Conservation (phyloP, 35 echinoderm and acorn worm species). For the Holothuria glaberrima region DNA sequence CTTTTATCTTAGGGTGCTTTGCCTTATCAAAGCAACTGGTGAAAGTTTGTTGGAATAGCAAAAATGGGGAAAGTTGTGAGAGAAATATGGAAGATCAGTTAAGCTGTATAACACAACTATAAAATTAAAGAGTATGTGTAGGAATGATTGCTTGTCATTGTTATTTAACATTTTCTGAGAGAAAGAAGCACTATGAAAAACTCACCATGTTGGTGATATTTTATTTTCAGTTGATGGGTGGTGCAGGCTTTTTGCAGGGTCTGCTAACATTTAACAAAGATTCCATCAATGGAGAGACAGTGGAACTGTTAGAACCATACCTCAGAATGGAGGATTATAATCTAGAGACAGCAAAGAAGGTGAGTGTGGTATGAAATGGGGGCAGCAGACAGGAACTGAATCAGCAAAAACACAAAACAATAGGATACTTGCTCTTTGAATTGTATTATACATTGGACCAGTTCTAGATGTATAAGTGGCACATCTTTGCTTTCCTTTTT, state of each 20-base stretch:
- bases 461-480: neutral
- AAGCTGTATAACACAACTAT: no score
- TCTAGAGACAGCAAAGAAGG: constrained; percentile 95
- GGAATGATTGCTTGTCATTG: no score
- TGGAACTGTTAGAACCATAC: constrained; percentile 89
- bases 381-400: no score
- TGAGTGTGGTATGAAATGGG: neutral
- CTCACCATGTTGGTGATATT: neutral
- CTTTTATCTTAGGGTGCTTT: no score
- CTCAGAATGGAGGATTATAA: constrained; percentile 91
- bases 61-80: no score
- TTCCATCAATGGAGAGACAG: constrained; percentile 92
- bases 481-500: neutral
- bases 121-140: no score
- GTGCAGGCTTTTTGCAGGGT: constrained; percentile 81
- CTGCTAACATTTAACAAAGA: constrained; percentile 92
- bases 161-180: no score
- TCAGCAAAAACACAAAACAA: no score
- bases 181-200: no score
- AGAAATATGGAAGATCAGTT: no score
- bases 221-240: constrained; percentile 91
- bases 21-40: no score
- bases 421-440: neutral
- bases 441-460: neutral
- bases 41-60: no score